Evolutionary conservation across 1,140 invertebrate genomes (phyloP).

Genomic region (Caenorhabditis latens): DNA sequence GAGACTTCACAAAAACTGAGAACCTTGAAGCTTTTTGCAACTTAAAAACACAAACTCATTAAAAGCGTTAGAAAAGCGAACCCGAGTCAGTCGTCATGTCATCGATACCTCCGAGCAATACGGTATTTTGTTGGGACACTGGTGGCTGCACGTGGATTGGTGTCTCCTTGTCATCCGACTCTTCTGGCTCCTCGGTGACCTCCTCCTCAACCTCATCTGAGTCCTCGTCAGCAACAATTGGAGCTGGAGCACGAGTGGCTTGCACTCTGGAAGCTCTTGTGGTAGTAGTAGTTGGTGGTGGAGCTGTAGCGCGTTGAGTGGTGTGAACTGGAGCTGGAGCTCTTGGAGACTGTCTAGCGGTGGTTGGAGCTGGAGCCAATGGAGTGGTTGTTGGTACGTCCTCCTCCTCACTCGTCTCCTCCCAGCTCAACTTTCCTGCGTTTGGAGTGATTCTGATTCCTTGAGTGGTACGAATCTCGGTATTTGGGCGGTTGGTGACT

Average conservation of each 20-base stretch:
- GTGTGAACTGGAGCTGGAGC: conserved; percentile 25
- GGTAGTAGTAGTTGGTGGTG: not conserved
- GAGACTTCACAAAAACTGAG: not conserved
- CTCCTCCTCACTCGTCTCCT: not conserved
- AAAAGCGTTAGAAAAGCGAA: conserved; percentile 55
- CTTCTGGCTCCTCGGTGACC: not conserved
- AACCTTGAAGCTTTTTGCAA: conserved; percentile 6
- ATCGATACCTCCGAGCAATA: conserved; percentile 32
- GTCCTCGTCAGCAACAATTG: not conserved
- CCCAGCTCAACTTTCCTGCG: conserved; percentile 39
- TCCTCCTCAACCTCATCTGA: conserved; percentile 59
- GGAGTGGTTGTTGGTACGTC: conserved; percentile 2
- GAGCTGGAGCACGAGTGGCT: conserved; percentile 9
- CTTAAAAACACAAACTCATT: not conserved
- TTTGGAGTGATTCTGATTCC: conserved; percentile 60
- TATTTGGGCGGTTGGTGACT: conserved; percentile 36
- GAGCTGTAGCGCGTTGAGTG: not conserved
- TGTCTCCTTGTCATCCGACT: conserved; percentile 26
- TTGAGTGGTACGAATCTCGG: conserved; percentile 54
- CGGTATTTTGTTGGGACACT: conserved; percentile 37
- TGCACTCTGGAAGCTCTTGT: conserved; percentile 58
- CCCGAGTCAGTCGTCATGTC: conserved; percentile 52
- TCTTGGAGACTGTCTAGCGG: conserved; percentile 6
- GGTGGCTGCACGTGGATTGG: conserved; percentile 55
- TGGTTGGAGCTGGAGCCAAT: conserved; percentile 42